Conservation (phyloP, 2,113 vertebrate genomes). For the Pteronura brasiliensis region DNA sequence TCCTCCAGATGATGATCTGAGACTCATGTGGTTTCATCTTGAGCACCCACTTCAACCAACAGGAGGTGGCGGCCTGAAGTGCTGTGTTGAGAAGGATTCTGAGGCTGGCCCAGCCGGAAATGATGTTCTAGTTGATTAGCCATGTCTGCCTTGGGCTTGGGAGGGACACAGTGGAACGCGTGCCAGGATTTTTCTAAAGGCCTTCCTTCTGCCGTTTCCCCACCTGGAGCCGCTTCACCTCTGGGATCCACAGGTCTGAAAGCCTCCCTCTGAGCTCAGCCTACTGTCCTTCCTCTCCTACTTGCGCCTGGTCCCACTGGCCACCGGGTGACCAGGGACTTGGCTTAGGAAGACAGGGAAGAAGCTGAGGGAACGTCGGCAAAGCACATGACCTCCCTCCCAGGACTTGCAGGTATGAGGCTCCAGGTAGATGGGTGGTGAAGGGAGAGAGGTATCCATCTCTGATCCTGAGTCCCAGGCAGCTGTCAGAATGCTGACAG, state of each 20-base stretch:
- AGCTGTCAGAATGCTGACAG: background rate
- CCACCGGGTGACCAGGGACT: background rate
- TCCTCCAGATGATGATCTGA: background rate
- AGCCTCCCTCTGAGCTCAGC: background rate
- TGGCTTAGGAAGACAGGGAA: background rate
- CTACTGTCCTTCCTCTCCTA: background rate
- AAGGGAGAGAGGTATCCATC: background rate
- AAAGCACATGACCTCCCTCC: background rate
- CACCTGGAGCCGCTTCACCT: background rate
- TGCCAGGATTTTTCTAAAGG: background rate
- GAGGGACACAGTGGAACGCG: rapidly evolving
- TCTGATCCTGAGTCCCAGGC: background rate
- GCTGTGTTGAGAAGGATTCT: background rate
- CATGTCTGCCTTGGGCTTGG: background rate
- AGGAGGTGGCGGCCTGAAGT: background rate
- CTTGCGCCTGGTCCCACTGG: background rate
- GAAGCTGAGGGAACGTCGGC: background rate
- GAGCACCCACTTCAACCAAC: too few species aligned
- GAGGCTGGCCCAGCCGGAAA: background rate
- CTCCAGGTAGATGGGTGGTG: background rate
- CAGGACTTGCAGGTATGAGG: background rate
- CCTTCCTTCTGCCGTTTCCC: background rate
- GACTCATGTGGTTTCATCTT: background rate
- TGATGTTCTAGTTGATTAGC: background rate
- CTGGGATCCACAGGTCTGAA: background rate